phyloP scores from a whole-genome alignment of 2,888 invertebrate genomes.

The Craniophora ligustri region DNA sequence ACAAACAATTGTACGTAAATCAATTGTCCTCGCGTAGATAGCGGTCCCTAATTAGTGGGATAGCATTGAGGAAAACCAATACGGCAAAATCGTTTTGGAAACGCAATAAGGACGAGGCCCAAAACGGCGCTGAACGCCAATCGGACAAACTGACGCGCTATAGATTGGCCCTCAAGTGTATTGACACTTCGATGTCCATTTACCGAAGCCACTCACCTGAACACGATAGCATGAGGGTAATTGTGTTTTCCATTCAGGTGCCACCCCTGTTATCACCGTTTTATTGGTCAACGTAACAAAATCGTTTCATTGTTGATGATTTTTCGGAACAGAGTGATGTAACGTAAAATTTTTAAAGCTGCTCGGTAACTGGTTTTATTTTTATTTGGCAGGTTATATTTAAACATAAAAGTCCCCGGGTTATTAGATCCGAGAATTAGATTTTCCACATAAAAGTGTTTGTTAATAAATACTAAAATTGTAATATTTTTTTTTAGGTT shows the following conservation, averaged over 20 bases:
- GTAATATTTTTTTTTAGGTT: slow-evolving; percentile 31
- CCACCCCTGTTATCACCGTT: slow-evolving; percentile 50
- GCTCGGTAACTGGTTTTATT: slow-evolving; percentile 10
- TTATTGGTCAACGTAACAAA: slow-evolving; percentile 45
- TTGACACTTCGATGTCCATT: slow-evolving; percentile 60
- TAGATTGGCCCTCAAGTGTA: slow-evolving; percentile 58
- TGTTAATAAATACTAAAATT: no score
- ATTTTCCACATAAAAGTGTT: no score
- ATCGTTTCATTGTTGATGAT: slow-evolving; percentile 43
- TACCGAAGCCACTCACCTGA: slow-evolving; percentile 58
- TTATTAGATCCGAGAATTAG: no score
- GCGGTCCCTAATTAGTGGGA: slow-evolving; percentile 50
- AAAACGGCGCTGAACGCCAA: slow-evolving; percentile 42
- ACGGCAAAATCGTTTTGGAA: slow-evolving; percentile 50
- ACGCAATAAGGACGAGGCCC: slow-evolving; percentile 52
- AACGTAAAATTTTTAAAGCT: slow-evolving; percentile 15
- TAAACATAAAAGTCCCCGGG: background rate
- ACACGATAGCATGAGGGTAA: slow-evolving; percentile 56
- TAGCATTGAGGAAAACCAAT: slow-evolving; percentile 49
- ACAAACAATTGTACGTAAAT: slow-evolving; percentile 50
- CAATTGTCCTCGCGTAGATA: slow-evolving; percentile 47
- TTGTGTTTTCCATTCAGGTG: slow-evolving; percentile 56
- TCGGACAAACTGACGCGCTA: slow-evolving; percentile 53
- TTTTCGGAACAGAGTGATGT: slow-evolving; percentile 9
- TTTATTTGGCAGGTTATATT: slow-evolving; percentile 8